Evolutionary conservation across 2,888 invertebrate species (phyloP), one percentile per base, ranked within the genome.

Genomic region (Crematogaster levior): DNA sequence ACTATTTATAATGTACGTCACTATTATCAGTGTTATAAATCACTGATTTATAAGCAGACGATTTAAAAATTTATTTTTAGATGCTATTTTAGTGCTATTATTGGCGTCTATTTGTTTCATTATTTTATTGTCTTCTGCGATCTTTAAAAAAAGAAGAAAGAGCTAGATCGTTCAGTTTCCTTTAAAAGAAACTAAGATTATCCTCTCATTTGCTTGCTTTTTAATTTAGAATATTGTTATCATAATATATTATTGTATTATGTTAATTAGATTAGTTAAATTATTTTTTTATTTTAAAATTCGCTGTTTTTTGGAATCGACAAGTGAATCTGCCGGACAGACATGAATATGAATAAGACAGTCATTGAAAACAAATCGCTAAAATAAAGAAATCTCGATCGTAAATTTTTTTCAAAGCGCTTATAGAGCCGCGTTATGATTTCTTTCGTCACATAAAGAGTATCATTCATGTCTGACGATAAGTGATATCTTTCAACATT

Each of bases 371-470:
- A 53, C 43, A 43, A 56, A 77, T 70, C 10, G 30, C 34, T 12
- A 34, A 68, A 58, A 56, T 37, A 77, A 65, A 66, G 51, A 79
- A 86, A 81, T 37, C 37, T 7, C 58, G 24, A 1, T 27, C 46
- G 65, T 65, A 18, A 43, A 61, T 60, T 83, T 86, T 68, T 75
- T 53, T 82, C 60, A 61, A 60, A 43, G 37, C 12, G 12, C 65
- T 75, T 46, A 15, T 40, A 48, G 61, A 82, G 61, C 40, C 30
- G 10, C 37, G 1, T 24, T 21, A 40, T 56, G 58, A 65, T 73
- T 79, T 79, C 58, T 84, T 75, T 84, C 79, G 2, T 40, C 12
- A 61, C n/a, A 88, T 72, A 85, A 89, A 85, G 87, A 86, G 48
- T 30, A 15, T 72, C 75, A 87, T 88, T 89, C 81, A 88, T 24